These are phyloP conservation scores for Euzophera pinguis DNA, from an alignment of 2,888 invertebrate species.

Conservation along the genomic window DNA sequence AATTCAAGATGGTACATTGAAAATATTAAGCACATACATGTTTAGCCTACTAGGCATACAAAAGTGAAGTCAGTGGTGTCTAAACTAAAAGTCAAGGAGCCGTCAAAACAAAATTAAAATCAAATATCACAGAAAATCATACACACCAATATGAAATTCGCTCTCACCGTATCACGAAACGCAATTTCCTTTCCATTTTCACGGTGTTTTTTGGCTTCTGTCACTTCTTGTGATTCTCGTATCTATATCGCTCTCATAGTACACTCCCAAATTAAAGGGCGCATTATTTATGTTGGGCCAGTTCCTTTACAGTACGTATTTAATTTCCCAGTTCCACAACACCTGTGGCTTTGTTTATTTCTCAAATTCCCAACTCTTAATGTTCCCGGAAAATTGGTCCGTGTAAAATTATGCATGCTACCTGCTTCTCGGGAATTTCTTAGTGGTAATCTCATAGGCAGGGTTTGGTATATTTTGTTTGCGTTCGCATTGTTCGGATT, in stretches of 20 bases:
- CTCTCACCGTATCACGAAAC: slow-evolving; percentile 6
- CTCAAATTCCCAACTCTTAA: slow-evolving; percentile 43
- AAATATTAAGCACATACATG: too few relatives aligned
- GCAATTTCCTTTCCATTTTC: neutral
- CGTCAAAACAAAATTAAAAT: too few relatives aligned
- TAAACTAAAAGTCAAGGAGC: too few relatives aligned
- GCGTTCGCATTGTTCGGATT: neutral
- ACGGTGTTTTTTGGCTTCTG: neutral
- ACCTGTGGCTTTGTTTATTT: slow-evolving; percentile 71
- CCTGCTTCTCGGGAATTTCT: slow-evolving; percentile 11
- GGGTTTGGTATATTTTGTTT: neutral
- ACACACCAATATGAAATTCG: too few relatives aligned
- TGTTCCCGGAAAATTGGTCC: slow-evolving; percentile 36
- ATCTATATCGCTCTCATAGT: slow-evolving; percentile 19
- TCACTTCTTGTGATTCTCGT: slow-evolving; percentile 11
- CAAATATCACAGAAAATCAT: neutral
- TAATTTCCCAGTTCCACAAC: slow-evolving; percentile 44
- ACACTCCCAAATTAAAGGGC: slow-evolving; percentile 42
- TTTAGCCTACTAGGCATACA: too few relatives aligned
- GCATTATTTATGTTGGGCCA: slow-evolving; percentile 53
- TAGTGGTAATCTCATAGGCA: slow-evolving; percentile 9
- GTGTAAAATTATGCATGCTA: slow-evolving; percentile 29
- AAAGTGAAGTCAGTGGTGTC: too few relatives aligned
- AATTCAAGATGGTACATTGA: too few relatives aligned
- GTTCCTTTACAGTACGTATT: slow-evolving; percentile 43